Percentiles rank a stretch among this genome's conserved stretches.
These are phyloP conservation scores for Ganaspis sp. DNA, from an alignment of 1,140 invertebrate genomes.

Conservation along the genomic window DNA sequence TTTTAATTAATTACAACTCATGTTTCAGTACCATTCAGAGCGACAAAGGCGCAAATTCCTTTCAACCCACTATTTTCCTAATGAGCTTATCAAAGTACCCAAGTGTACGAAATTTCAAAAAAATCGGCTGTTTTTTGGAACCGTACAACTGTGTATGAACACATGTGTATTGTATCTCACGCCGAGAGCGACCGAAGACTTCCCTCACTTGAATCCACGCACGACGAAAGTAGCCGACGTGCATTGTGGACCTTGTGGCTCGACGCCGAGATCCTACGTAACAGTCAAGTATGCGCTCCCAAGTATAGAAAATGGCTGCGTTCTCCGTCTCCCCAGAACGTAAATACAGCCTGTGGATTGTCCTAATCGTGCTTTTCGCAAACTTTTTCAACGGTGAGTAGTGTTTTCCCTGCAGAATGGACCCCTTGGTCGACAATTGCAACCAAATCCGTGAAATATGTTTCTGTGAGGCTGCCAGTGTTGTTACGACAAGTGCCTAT, in stretches of 20 bases:
- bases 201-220: slow-evolving; percentile 30
- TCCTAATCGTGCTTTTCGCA: slow-evolving; percentile 60
- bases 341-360: slow-evolving; percentile 71
- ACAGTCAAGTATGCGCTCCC: slow-evolving; percentile 75
- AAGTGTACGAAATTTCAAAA: no score
- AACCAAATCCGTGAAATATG: background rate
- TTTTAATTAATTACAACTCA: no score
- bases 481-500: background rate
- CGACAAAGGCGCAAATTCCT: no score
- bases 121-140: no score
- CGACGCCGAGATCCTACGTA: slow-evolving; percentile 65
- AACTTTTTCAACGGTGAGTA: slow-evolving; percentile 68
- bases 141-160: no score
- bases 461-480: background rate
- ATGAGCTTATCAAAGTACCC: no score
- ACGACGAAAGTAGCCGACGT: slow-evolving; percentile 50
- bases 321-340: slow-evolving; percentile 64
- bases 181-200: slow-evolving; percentile 1
- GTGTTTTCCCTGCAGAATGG: background rate
- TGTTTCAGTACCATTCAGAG: no score
- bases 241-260: slow-evolving; percentile 42
- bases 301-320: slow-evolving; percentile 74
- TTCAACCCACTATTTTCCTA: no score
- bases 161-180: background rate
- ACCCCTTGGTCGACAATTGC: no score